Percentiles rank a stretch among this genome's conserved stretches.
Evolutionary conservation across 2,113 vertebrate species (phyloP).

Genomic region (Leucoraja erinaceus): DNA sequence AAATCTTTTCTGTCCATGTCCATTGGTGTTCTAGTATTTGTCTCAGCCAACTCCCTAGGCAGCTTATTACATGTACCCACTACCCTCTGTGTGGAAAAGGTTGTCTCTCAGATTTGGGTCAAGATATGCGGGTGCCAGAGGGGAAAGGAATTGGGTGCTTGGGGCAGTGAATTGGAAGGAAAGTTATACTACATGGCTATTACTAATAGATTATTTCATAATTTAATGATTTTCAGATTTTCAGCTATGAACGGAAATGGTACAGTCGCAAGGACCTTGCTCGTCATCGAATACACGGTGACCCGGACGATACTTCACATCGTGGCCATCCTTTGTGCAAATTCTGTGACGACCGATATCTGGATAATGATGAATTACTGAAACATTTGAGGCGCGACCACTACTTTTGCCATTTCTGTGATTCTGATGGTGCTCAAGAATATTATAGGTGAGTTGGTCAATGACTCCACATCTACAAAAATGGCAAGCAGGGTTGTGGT

Average conservation of each 20-base stretch:
- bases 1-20: too few species aligned
- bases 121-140: too few species aligned
- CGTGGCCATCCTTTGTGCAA: conserved; percentile 93
- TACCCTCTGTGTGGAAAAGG: too few species aligned
- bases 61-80: too few species aligned
- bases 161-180: too few species aligned
- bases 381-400: conserved; percentile 90
- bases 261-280: conserved; percentile 91
- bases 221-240: conserved; percentile 64
- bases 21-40: too few species aligned
- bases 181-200: too few species aligned
- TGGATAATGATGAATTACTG: conserved; percentile 91
- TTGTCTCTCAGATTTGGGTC: too few species aligned
- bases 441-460: conserved; percentile 74
- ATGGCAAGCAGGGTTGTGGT: background rate
- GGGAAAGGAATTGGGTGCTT: too few species aligned
- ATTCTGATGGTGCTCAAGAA: conserved; percentile 89
- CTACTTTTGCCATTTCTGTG: conserved; percentile 97
- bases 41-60: too few species aligned
- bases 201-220: background rate
- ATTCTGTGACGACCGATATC: conserved; percentile 90
- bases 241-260: conserved; percentile 87
- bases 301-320: conserved; percentile 91
- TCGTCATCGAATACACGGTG: conserved; percentile 82
- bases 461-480: background rate